Conservation (phyloP, 2,888 invertebrate species). For the Eugnorisma glareosa region DNA sequence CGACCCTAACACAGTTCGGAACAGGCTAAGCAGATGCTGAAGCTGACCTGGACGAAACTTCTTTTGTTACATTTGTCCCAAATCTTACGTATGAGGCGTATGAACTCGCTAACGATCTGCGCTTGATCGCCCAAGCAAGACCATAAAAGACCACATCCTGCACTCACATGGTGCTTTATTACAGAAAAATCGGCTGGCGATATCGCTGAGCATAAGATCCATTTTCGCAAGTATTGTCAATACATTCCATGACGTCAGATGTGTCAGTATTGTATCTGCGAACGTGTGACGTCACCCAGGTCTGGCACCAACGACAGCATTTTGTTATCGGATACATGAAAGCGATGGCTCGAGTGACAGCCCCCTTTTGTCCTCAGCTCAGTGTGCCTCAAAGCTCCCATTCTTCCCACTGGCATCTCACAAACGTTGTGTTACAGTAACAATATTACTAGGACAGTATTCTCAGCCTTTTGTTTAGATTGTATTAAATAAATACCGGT, state of each 20-base stretch:
- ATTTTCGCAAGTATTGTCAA: conserved; percentile 49
- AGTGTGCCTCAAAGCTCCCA: conserved; percentile 70
- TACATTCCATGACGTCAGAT: conserved; percentile 65
- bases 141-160: conserved; percentile 68
- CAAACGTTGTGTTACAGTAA: conserved; percentile 62
- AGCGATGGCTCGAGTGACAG: conserved; percentile 68
- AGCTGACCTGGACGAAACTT: neutral
- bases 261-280: conserved; percentile 67
- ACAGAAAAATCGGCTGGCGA: conserved; percentile 65
- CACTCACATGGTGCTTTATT: conserved; percentile 69
- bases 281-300: conserved; percentile 68
- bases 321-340: conserved; percentile 76
- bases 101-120: conserved; percentile 61
- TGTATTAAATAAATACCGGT: conserved; percentile 39
- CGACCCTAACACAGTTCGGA: neutral
- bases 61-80: conserved; percentile 30
- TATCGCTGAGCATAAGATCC: conserved; percentile 37
- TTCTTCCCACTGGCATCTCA: conserved; percentile 68
- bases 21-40: neutral
- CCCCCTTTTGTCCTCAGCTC: conserved; percentile 69
- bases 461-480: conserved; percentile 45
- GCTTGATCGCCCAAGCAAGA: conserved; percentile 78
- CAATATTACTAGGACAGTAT: conserved; percentile 64
- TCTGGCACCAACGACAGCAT: conserved; percentile 67
- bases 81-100: conserved; percentile 53